These are phyloP conservation scores for Busseola fusca DNA, from an alignment of 2,888 invertebrate genomes.

Conservation along the genomic window DNA sequence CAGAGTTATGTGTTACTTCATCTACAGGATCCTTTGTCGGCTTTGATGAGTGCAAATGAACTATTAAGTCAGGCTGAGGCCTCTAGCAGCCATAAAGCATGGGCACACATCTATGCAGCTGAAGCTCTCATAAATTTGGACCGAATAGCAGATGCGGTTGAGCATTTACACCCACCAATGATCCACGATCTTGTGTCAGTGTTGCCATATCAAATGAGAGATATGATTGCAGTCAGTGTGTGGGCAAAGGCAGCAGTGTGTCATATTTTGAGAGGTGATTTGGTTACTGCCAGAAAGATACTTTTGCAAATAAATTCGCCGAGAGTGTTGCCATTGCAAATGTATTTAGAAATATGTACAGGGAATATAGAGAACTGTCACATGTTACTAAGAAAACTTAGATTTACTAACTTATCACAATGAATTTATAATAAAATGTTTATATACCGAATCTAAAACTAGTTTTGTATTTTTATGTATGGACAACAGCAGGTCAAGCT, in stretches of 20 bases:
- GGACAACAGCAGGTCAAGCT: too few species aligned
- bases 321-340: slow-evolving; percentile 85
- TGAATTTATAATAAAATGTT: slow-evolving; percentile 60
- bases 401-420: slow-evolving; percentile 74
- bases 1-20: slow-evolving; percentile 95
- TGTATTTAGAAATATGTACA: slow-evolving; percentile 88
- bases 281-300: slow-evolving; percentile 85
- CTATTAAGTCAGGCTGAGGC: slow-evolving; percentile 92
- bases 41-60: slow-evolving; percentile 93
- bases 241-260: slow-evolving; percentile 88
- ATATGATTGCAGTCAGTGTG: slow-evolving; percentile 85
- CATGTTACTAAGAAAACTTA: slow-evolving; percentile 82
- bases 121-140: slow-evolving; percentile 95
- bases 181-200: slow-evolving; percentile 87
- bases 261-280: slow-evolving; percentile 84
- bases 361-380: slow-evolving; percentile 87
- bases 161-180: slow-evolving; percentile 94
- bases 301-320: slow-evolving; percentile 86
- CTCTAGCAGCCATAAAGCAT: slow-evolving; percentile 89
- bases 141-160: slow-evolving; percentile 94
- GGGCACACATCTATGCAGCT: slow-evolving; percentile 96
- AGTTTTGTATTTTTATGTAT: slow-evolving; percentile 14
- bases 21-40: slow-evolving; percentile 94
- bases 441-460: slow-evolving; percentile 37
- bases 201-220: slow-evolving; percentile 83